phyloP scores from a whole-genome alignment of 2,888 invertebrate species.

The Drosophila fulvimacula region DNA sequence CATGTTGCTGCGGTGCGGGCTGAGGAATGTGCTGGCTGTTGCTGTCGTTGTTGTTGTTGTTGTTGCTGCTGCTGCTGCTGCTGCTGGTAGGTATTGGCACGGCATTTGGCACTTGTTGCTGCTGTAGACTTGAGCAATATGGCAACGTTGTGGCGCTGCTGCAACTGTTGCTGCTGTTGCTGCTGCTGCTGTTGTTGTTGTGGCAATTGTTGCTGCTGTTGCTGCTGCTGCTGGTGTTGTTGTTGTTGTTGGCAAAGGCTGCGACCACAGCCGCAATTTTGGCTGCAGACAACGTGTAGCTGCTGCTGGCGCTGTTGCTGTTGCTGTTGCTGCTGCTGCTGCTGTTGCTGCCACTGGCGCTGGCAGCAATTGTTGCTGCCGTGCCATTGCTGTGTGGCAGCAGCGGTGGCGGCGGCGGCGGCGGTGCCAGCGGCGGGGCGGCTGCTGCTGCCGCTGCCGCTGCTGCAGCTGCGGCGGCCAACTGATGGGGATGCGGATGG shows the following conservation, averaged over 20 bases:
- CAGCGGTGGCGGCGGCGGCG: constrained; percentile 21
- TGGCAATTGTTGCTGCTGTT: constrained; percentile 47
- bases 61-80: constrained; percentile 59
- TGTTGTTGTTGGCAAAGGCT: constrained; percentile 62
- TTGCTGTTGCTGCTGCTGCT: constrained; percentile 5
- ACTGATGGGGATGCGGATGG: constrained; percentile 41
- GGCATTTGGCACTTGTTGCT: constrained; percentile 72
- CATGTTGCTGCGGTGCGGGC: constrained; percentile 27
- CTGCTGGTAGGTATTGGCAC: constrained; percentile 75
- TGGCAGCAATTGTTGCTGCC: constrained; percentile 11
- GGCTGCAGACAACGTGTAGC: constrained; percentile 34
- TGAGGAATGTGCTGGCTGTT: constrained; percentile 54
- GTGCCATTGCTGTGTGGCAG: constrained; percentile 20
- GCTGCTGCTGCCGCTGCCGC: constrained; percentile 21
- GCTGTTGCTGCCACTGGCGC: constrained; percentile 10
- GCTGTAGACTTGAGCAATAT: constrained; percentile 50
- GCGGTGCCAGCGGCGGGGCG: constrained; percentile 8
- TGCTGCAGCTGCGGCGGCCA: constrained; percentile 18
- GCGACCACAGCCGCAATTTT: constrained; percentile 75
- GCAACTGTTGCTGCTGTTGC: constrained; percentile 47
- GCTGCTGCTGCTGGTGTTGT: constrained; percentile 34
- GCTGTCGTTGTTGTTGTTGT: constrained; percentile 56
- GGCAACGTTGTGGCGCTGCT: constrained; percentile 57
- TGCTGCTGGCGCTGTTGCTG: constrained; percentile 10
- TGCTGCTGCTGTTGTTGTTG: constrained; percentile 42